Percentiles rank a stretch among this genome's conserved stretches.
Conservation (phyloP, 2,888 invertebrate genomes). For the Sarcophaga carnaria region DNA sequence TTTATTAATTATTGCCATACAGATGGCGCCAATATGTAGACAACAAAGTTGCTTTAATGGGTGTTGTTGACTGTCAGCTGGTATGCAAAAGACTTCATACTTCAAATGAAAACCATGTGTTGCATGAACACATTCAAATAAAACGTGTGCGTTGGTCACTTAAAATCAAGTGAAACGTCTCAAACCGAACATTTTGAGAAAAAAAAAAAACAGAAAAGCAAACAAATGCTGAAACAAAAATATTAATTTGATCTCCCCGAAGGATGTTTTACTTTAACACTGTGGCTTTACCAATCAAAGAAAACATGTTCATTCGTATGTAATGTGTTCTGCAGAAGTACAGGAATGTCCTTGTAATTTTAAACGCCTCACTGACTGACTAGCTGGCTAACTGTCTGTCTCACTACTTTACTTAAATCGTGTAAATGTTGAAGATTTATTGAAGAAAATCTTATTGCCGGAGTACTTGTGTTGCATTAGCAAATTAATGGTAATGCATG, state of each 20-base stretch:
- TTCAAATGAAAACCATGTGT: slow-evolving; percentile 27
- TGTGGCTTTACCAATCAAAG: too few species aligned
- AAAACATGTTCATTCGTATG: too few species aligned
- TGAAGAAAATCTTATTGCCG: slow-evolving; percentile 20
- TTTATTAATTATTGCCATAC: background rate
- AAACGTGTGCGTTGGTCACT: slow-evolving; percentile 53
- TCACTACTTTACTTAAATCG: slow-evolving; percentile 40
- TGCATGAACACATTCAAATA: slow-evolving; percentile 11
- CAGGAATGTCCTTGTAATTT: slow-evolving; percentile 61
- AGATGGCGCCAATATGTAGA: slow-evolving; percentile 31
- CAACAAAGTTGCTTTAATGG: slow-evolving; percentile 33
- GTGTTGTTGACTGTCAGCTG: background rate
- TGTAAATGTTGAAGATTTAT: slow-evolving; percentile 48
- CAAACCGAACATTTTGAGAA: background rate
- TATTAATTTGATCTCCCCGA: slow-evolving; percentile 7
- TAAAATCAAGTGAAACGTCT: background rate
- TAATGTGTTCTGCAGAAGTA: background rate
- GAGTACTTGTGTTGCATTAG: slow-evolving; percentile 10
- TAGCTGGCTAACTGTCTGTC: too few species aligned
- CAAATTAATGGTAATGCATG: background rate
- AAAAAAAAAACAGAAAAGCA: slow-evolving; percentile 9
- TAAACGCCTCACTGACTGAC: slow-evolving; percentile 29
- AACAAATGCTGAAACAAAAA: background rate
- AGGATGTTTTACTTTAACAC: background rate
- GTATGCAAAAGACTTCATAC: background rate